Base-by-base conservation (phyloP, 2,113 vertebrate genomes). In the Sander lucioperca region DNA sequence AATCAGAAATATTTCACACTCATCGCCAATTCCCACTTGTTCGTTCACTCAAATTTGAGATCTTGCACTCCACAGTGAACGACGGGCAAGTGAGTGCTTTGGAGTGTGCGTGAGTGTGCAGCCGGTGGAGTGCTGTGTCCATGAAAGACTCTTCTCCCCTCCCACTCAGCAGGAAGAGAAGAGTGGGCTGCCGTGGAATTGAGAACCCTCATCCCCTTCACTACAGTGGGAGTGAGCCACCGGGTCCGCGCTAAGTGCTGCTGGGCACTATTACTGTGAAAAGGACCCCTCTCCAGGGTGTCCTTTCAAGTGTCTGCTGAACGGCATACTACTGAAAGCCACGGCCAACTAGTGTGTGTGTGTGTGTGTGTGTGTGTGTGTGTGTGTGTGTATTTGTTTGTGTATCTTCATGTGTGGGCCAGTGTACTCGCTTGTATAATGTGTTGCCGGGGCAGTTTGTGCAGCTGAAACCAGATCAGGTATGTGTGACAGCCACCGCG, bases 211-310 rank as follows among this genome's bases (percentile, higher is more conserved):
- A 87, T 87, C 79, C 74, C 81, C 90, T 90, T 92, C 89, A 87
- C 86, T 79, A 84, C 83, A 80, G 88, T 82, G 86, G 77, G 89
- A 88, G 91, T 93, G 92, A 92, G 81, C 92, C 83, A 86, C 81
- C 6, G 75, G 93, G 92, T 91, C 89, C 61, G 14, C n/a, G 53
- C 74, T 91, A 94, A 94, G 93, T 92, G 91, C 92, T 92, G 90
- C 91, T 33, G 88, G 86, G 88, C 87, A 92, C 92, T 94, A 92
- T 93, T 94, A 94, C 93, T 79, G 88, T 92, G 91, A 94, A 93
- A 93, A 94, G 92, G 88, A 93, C 91, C 82, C 92, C 92, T 94
- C 92, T 93, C 93, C 33, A 86, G 92, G 92, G 91, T 94, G 93
- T 93, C 92, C 93, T 93, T 94, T 94, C 86, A 92, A 92, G 90